Percentiles rank a stretch among this genome's conserved stretches.
These are phyloP conservation scores for Hydrotaea cyrtoneurina DNA, from an alignment of 2,888 invertebrate genomes.

Conservation along the genomic window DNA sequence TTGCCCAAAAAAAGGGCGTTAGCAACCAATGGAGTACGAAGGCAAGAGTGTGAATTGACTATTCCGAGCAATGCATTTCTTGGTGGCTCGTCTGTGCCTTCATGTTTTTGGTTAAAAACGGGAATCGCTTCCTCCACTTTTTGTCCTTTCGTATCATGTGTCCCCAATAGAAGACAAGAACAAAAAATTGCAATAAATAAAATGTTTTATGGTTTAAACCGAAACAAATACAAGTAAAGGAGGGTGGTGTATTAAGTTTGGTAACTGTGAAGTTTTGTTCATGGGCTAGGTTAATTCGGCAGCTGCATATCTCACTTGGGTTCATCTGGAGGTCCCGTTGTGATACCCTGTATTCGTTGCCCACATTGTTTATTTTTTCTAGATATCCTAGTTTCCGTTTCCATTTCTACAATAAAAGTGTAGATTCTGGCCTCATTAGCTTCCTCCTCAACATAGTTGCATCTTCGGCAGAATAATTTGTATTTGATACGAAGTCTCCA, in stretches of 20 bases:
- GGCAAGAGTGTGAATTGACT: background rate
- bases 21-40: background rate
- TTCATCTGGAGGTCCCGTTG: too few species aligned
- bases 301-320: too few species aligned
- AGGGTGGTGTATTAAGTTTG: background rate
- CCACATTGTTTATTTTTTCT: too few species aligned
- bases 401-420: too few species aligned
- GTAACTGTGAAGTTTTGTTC: background rate
- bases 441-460: too few species aligned
- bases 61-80: background rate
- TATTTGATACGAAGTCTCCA: too few species aligned
- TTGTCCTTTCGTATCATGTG: slow-evolving; percentile 20
- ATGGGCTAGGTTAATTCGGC: too few species aligned
- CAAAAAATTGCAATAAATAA: slow-evolving; percentile 43
- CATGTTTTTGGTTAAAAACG: background rate
- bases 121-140: background rate
- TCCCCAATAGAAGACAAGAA: background rate
- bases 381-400: too few species aligned
- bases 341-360: too few species aligned
- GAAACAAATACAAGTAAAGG: slow-evolving; percentile 13
- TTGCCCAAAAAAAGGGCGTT: slow-evolving; percentile 21
- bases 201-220: slow-evolving; percentile 39
- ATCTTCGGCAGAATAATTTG: too few species aligned
- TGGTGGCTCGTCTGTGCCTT: background rate
- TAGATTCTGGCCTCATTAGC: too few species aligned